phyloP scores from a whole-genome alignment of 1,140 invertebrate genomes.

The Parapsyche elsis region DNA sequence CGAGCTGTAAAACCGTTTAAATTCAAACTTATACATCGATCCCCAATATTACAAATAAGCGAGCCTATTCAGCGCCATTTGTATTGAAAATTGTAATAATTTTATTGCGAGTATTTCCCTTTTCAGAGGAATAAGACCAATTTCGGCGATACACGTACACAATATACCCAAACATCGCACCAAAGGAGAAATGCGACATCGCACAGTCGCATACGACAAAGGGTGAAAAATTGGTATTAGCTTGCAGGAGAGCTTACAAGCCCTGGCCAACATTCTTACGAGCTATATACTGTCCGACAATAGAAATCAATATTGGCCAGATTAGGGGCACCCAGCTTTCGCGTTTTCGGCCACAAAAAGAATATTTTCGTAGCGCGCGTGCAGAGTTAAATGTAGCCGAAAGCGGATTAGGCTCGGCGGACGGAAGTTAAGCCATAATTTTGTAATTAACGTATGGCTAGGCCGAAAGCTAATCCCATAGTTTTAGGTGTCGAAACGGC shows the following conservation, averaged over 20 bases:
- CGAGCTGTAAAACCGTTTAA: too few species aligned
- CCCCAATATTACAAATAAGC: too few species aligned
- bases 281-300: background rate
- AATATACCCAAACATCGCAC: background rate
- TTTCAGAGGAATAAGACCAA: too few species aligned
- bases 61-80: too few species aligned
- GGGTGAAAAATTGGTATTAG: conserved; percentile 17
- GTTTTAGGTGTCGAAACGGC: conserved; percentile 36
- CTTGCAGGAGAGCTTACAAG: background rate
- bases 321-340: too few species aligned
- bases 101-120: too few species aligned
- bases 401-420: background rate
- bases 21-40: too few species aligned
- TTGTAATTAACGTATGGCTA: conserved; percentile 35
- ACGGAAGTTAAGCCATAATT: conserved; percentile 30
- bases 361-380: too few species aligned
- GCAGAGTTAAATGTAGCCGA: conserved; percentile 24
- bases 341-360: too few species aligned
- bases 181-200: background rate
- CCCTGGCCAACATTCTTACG: background rate
- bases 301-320: conserved; percentile 11
- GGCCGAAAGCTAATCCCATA: conserved; percentile 10
- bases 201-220: background rate
- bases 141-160: background rate
- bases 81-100: too few species aligned